A percentile compares a stretch with the other conserved stretches of the same genome.
Conservation (phyloP, 2,888 invertebrate species). For the Pyrrhia umbra region DNA sequence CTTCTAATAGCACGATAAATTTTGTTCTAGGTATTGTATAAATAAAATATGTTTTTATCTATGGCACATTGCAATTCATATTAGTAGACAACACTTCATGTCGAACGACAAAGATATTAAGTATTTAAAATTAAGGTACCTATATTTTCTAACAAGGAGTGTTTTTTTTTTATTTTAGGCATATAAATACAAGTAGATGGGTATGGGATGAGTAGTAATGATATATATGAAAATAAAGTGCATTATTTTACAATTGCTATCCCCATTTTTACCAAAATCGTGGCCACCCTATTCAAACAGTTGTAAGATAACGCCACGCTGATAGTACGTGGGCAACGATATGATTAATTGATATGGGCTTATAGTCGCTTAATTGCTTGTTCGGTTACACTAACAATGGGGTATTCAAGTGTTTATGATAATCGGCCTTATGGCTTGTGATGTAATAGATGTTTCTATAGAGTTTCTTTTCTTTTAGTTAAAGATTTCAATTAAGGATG, state of each 20-base stretch:
- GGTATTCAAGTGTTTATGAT: conserved; percentile 63
- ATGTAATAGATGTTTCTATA: conserved; percentile 6
- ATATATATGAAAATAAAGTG: too few relatives aligned
- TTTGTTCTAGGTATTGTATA: too few relatives aligned
- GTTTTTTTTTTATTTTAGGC: too few relatives aligned
- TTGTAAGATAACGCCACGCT: conserved; percentile 78
- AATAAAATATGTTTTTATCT: too few relatives aligned
- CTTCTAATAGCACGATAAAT: too few relatives aligned
- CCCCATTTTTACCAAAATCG: conserved; percentile 2
- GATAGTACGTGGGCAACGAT: conserved; percentile 81
- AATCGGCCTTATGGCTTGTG: conserved; percentile 26
- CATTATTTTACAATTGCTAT: background rate
- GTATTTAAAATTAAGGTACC: too few relatives aligned
- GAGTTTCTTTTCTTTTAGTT: conserved; percentile 5
- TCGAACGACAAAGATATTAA: too few relatives aligned
- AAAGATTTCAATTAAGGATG: background rate
- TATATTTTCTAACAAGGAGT: too few relatives aligned
- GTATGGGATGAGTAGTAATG: too few relatives aligned
- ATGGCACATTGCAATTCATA: too few relatives aligned
- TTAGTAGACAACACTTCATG: too few relatives aligned
- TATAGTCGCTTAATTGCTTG: conserved; percentile 83
- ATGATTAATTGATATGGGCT: conserved; percentile 84
- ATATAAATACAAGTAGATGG: too few relatives aligned
- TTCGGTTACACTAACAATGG: conserved; percentile 76
- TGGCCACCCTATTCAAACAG: conserved; percentile 68